A percentile compares a stretch with the other conserved stretches of the same genome.
Evolutionary conservation across 1,140 invertebrate species (phyloP).

Genomic region (Eriosoma lanigerum): DNA sequence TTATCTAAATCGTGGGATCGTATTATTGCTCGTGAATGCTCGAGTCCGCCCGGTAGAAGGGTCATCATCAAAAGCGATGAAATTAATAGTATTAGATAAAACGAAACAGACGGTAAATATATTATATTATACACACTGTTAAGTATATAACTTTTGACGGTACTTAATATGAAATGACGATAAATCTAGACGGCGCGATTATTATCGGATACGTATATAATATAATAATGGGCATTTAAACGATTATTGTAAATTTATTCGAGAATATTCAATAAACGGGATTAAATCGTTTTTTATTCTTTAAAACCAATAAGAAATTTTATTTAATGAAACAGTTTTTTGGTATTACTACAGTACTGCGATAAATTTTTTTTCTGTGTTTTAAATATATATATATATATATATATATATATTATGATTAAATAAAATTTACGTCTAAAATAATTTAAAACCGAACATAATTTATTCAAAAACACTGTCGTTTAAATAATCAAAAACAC

Average conservation of each 20-base stretch:
- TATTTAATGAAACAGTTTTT: neutral
- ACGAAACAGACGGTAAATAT: neutral
- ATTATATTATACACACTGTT: too few relatives aligned
- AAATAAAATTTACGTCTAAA: neutral
- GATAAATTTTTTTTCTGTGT: neutral
- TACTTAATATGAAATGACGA: neutral
- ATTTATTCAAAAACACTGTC: neutral
- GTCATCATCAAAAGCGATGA: neutral
- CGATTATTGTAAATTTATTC: neutral
- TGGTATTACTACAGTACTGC: neutral
- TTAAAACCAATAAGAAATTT: neutral
- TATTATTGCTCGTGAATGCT: neutral
- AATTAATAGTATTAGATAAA: neutral
- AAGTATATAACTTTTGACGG: neutral
- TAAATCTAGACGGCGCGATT: neutral
- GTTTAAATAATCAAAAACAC: conserved; percentile 5
- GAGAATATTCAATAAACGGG: neutral
- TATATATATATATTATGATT: neutral
- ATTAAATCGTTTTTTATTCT: neutral
- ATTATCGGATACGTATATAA: neutral
- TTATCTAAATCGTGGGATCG: conserved; percentile 48
- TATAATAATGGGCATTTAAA: neutral
- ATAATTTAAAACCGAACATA: neutral
- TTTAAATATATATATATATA: too few relatives aligned
- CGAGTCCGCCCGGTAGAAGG: neutral